Percentiles rank a stretch among this genome's conserved stretches.
Conservation (phyloP, 2,797 vertebrate genomes). For the Telmatherina bonti region DNA sequence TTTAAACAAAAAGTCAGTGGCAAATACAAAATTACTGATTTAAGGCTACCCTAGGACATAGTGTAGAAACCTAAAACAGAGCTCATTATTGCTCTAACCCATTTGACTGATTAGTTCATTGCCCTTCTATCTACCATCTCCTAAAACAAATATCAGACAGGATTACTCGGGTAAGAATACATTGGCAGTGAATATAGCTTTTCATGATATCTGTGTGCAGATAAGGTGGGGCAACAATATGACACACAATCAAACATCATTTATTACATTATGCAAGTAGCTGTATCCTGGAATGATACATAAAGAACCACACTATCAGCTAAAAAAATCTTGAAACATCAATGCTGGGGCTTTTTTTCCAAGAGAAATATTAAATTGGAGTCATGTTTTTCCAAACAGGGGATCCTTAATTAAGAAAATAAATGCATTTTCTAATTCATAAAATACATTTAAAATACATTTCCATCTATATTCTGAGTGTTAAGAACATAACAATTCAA, state of each 20-base stretch:
- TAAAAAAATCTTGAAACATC: neutral
- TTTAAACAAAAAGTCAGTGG: neutral
- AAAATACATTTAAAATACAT: neutral
- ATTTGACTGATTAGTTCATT: constrained; percentile 1
- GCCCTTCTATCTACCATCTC: neutral
- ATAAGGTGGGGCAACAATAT: constrained; percentile 36
- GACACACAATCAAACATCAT: neutral
- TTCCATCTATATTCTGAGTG: neutral
- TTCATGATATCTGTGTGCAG: constrained; percentile 32
- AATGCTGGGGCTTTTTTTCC: neutral
- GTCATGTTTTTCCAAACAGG: neutral
- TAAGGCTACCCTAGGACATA: neutral
- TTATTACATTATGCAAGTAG: constrained; percentile 8
- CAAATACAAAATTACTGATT: neutral
- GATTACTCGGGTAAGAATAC: neutral
- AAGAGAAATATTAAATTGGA: neutral
- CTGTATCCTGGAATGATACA: constrained; percentile 30
- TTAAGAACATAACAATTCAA: neutral
- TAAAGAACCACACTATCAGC: neutral
- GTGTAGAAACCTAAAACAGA: neutral
- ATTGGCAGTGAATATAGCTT: constrained; percentile 7
- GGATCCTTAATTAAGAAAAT: too few species aligned
- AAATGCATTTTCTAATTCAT: too few species aligned
- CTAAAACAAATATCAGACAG: neutral
- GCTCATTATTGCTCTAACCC: neutral